These are phyloP conservation scores for Desoria tigrina DNA, from an alignment of 2,888 invertebrate species.

Conservation along the genomic window DNA sequence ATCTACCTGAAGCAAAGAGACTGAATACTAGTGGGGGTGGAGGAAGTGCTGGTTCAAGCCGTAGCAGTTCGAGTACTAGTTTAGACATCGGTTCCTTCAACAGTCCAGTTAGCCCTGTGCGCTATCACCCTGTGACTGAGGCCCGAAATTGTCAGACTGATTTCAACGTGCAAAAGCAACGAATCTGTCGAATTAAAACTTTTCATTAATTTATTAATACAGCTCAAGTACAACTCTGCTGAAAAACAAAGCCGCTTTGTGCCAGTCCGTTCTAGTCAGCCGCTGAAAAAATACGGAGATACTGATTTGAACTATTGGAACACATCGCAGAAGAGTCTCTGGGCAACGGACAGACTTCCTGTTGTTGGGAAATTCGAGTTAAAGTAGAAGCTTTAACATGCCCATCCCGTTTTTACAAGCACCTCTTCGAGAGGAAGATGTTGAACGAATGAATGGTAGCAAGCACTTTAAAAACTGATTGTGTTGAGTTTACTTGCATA, in stretches of 20 bases:
- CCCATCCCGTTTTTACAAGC: constrained; percentile 45
- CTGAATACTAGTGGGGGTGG: constrained; percentile 31
- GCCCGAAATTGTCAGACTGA: not conserved
- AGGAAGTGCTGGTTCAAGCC: constrained; percentile 35
- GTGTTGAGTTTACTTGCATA: not conserved
- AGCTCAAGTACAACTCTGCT: no score
- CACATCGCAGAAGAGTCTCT: not conserved
- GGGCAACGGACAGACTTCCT: constrained; percentile 16
- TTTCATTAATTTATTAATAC: no score
- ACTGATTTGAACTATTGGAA: not conserved
- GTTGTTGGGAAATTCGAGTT: constrained; percentile 25
- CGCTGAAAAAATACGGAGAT: not conserved
- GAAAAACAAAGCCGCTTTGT: not conserved
- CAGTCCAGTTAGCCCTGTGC: constrained; percentile 25
- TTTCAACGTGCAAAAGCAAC: not conserved
- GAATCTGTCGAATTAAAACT: no score
- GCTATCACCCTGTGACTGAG: constrained; percentile 3
- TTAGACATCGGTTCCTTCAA: constrained; percentile 40
- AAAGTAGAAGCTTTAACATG: constrained; percentile 24
- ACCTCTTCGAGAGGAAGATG: constrained; percentile 49
- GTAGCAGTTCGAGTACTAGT: constrained; percentile 50
- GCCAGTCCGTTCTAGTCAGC: constrained; percentile 1
- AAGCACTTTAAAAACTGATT: not conserved
- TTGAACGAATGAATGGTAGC: constrained; percentile 50
- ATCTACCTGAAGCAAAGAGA: constrained; percentile 20